Conservation (phyloP, 2,797 vertebrate species). For the Psittacula derbiana region DNA sequence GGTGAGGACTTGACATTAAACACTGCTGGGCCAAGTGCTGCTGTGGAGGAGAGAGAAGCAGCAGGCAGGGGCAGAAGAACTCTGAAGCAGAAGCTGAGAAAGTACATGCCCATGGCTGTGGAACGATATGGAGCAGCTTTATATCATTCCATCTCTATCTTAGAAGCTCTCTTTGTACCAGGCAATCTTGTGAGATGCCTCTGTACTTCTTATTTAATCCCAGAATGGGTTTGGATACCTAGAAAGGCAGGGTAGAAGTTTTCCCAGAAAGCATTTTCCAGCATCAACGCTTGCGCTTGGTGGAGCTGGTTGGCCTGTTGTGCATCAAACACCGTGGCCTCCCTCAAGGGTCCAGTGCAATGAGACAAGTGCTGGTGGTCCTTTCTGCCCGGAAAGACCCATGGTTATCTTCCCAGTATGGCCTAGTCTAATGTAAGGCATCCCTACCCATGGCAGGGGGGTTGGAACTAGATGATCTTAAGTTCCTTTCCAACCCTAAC, state of each 20-base stretch:
- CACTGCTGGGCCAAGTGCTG: accelerated
- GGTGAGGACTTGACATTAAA: neutral
- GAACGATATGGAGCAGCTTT: neutral
- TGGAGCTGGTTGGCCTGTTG: accelerated
- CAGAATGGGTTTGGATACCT: neutral
- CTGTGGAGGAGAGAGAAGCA: neutral
- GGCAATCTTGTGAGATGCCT: neutral
- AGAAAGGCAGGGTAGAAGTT: neutral
- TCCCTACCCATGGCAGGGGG: neutral
- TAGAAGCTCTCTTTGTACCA: neutral
- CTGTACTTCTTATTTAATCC: neutral
- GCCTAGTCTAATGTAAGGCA: neutral
- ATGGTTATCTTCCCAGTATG: neutral
- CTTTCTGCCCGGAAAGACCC: accelerated
- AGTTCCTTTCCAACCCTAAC: neutral
- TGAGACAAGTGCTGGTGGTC: neutral
- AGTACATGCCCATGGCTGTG: neutral
- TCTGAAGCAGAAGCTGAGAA: neutral
- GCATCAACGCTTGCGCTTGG: neutral
- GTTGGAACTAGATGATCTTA: neutral
- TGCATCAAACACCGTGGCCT: neutral
- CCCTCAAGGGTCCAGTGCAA: neutral
- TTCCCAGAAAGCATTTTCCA: neutral
- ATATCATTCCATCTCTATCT: neutral
- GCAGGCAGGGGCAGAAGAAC: neutral